Base-by-base conservation (phyloP, 1,140 invertebrate genomes). In the Diorhabda sublineata region DNA sequence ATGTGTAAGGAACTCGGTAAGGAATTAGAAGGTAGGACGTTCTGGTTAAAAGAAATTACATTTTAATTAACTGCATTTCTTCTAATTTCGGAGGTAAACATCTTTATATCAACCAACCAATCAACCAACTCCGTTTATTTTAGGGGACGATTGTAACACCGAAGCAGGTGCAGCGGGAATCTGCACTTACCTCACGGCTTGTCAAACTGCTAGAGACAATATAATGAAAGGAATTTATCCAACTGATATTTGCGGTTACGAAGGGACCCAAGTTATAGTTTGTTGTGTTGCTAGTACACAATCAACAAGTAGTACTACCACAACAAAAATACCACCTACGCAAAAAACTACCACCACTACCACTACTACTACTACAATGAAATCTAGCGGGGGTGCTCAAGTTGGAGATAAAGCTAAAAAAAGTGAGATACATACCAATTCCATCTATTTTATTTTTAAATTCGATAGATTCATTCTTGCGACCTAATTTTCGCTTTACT, bases 261-360 rank as follows among this genome's bases (percentile, higher is more conserved):
- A 68, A 62, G 72, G 71, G 47, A 71, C 65, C 3, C 47, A 68
- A 61, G 64, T 73, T 47, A 74, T 77, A 43, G 74, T 77, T n/a
- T 78, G 77, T 67, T 78, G 77, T 71, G 52, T 45, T 45, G 11
- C 68, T 45, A 11, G n/a, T 45, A 11, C 3, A 9, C 9, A 47
- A 47, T 41, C 58, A 43, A 43, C 63, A n/a, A 2, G 58, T 45
- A 56, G 56, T 3, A 61, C 11, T 8, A 8, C 26, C n/a, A 67
- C 42, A 62, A 58, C 58, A 42, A 66, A 58, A 5, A 59, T 43
- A 6, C 45, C 43, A 1, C 44, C 42, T 26, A 5, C 52, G 2
- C 56, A 11, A 59, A 66, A 67, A 45, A 7, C 26, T 42, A 72
- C n/a, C 60, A 56, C 52, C 6, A 2, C 6, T 0, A 65, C 62